Percentiles rank a stretch among this genome's conserved stretches.
Conservation (phyloP, 2,113 vertebrate species). For the Chlamydotis undulata region DNA sequence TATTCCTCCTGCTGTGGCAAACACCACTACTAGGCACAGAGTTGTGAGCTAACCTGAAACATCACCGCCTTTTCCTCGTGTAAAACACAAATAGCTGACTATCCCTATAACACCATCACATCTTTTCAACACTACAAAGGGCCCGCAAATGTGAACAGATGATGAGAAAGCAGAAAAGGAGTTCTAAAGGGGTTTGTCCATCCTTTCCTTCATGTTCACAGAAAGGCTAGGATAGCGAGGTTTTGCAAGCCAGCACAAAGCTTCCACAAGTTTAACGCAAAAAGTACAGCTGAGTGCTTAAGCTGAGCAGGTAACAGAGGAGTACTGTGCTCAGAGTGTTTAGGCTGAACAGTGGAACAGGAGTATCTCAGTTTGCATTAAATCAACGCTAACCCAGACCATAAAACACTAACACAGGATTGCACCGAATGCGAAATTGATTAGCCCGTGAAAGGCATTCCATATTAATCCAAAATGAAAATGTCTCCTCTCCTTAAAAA, state of each 20-base stretch:
- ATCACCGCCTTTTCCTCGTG: background rate
- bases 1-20: background rate
- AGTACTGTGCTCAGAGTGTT: no score
- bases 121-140: background rate
- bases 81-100: background rate
- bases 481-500: background rate
- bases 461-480: background rate
- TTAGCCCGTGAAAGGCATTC: background rate
- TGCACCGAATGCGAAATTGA: background rate
- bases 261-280: background rate
- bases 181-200: background rate
- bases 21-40: background rate
- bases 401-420: background rate
- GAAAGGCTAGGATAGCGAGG: background rate
- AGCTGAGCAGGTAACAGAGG: background rate
- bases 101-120: rapidly evolving
- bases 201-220: background rate
- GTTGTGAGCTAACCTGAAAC: background rate
- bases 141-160: background rate
- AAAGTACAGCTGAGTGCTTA: background rate
- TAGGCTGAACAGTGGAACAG: background rate
- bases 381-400: background rate
- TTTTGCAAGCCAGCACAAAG: background rate
- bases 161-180: background rate
- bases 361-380: background rate